Evolutionary conservation across 2,888 invertebrate species (phyloP).

Genomic region (Platycnemis pennipes): DNA sequence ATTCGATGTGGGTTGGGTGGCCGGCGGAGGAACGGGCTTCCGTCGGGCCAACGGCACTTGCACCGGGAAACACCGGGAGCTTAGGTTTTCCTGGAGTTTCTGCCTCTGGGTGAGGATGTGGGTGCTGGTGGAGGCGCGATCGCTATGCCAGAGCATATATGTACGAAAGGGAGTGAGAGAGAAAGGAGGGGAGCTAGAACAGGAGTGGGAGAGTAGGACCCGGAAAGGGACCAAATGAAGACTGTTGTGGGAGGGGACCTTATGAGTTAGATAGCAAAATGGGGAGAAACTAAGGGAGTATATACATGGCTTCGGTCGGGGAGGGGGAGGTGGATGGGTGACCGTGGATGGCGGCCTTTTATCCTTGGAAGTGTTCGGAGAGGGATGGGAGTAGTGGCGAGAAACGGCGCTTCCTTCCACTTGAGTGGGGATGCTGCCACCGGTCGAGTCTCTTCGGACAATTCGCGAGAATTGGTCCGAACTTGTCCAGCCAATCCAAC

Average conservation of each 20-base stretch:
- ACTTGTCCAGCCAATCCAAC: not conserved
- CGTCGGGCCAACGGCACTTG: not conserved
- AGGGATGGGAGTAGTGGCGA: not conserved
- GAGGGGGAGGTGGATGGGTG: not conserved
- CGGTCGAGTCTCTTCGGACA: not conserved
- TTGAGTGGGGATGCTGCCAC: conserved; percentile 25
- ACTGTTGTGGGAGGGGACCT: not conserved
- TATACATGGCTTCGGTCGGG: not conserved
- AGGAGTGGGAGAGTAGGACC: not conserved
- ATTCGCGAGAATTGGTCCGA: conserved; percentile 17
- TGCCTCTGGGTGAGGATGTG: not conserved
- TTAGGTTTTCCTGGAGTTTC: not conserved
- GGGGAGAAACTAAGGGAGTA: not conserved
- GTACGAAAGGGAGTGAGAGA: not conserved
- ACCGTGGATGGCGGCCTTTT: not conserved
- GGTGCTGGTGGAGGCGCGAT: not conserved
- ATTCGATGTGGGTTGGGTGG: not conserved
- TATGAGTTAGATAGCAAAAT: not conserved
- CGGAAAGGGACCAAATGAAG: conserved; percentile 10
- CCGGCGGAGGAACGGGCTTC: not conserved
- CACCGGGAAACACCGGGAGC: not conserved
- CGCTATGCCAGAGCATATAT: no score
- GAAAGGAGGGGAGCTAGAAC: not conserved
- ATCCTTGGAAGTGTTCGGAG: not conserved
- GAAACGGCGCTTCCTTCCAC: conserved; percentile 29